phyloP scores from a whole-genome alignment of 2,113 vertebrate species.

The Nannospalax galili region DNA sequence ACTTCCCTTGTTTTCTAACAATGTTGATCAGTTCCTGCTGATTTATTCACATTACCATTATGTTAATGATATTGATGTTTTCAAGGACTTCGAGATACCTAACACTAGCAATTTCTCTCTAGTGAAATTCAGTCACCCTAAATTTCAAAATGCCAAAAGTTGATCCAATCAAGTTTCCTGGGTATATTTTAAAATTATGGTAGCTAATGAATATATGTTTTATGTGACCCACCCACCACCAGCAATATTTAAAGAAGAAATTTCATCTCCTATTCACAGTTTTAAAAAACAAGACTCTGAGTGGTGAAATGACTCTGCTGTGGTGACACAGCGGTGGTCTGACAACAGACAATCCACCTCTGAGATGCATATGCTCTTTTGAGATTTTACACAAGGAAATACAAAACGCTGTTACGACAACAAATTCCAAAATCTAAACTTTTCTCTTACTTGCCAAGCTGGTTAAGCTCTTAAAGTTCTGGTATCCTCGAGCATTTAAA shows the following conservation, averaged over 20 bases:
- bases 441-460: background rate
- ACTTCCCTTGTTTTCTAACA: conserved; percentile 37
- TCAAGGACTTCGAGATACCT: conserved; percentile 50
- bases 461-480: background rate
- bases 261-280: background rate
- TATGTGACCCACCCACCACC: background rate
- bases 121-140: conserved; percentile 39
- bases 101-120: conserved; percentile 57
- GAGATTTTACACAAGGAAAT: background rate
- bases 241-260: background rate
- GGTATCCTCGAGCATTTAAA: background rate
- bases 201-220: background rate
- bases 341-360: accelerated
- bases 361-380: background rate
- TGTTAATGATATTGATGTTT: conserved; percentile 72
- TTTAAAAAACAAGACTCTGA: conserved; percentile 10
- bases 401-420: background rate
- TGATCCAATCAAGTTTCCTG: background rate
- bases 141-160: conserved; percentile 17
- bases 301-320: background rate
- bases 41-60: conserved; percentile 64
- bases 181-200: background rate
- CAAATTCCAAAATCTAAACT: background rate
- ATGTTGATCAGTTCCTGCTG: conserved; percentile 55
- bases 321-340: background rate